These are phyloP conservation scores for Bostrychus sinensis DNA, from an alignment of 2,113 vertebrate species.

Conservation along the genomic window DNA sequence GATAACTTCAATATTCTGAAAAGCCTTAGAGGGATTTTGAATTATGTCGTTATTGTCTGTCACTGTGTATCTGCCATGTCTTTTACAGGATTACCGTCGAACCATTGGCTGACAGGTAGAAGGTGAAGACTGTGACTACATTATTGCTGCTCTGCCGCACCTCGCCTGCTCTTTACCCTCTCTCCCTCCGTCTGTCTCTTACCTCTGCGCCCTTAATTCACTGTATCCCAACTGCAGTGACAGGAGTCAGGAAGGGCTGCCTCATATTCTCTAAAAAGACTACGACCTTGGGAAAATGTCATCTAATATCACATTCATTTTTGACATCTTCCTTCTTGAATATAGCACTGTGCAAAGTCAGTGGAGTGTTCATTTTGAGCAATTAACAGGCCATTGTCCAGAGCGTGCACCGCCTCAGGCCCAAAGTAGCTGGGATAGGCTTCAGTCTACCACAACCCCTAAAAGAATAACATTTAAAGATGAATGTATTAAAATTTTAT, in stretches of 20 bases:
- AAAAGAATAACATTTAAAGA: too few relatives aligned
- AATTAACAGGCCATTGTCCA: too few relatives aligned
- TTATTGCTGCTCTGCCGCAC: constrained; percentile 64
- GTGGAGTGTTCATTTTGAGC: too few relatives aligned
- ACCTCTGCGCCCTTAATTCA: constrained; percentile 18
- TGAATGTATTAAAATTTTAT: too few relatives aligned
- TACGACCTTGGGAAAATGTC: constrained; percentile 51
- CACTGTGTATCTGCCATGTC: constrained; percentile 49
- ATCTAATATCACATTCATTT: constrained; percentile 36
- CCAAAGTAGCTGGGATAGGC: too few relatives aligned
- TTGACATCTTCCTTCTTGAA: constrained; percentile 17
- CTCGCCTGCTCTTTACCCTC: constrained; percentile 30
- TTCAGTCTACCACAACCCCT: too few relatives aligned
- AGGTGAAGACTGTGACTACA: constrained; percentile 63
- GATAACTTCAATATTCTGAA: constrained; percentile 12
- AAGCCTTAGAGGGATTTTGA: constrained; percentile 15
- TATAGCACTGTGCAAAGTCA: too few relatives aligned
- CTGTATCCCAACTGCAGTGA: constrained; percentile 42
- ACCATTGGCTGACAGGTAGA: constrained; percentile 64
- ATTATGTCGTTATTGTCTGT: constrained; percentile 48
- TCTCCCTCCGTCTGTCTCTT: background rate
- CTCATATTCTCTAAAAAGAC: constrained; percentile 48
- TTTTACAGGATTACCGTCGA: constrained; percentile 46
- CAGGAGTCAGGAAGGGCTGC: constrained; percentile 50
- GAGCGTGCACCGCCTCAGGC: too few relatives aligned